Percentiles rank a stretch among this genome's conserved stretches.
Conservation (phyloP, 2,888 invertebrate genomes). For the Idaea dimidiata region DNA sequence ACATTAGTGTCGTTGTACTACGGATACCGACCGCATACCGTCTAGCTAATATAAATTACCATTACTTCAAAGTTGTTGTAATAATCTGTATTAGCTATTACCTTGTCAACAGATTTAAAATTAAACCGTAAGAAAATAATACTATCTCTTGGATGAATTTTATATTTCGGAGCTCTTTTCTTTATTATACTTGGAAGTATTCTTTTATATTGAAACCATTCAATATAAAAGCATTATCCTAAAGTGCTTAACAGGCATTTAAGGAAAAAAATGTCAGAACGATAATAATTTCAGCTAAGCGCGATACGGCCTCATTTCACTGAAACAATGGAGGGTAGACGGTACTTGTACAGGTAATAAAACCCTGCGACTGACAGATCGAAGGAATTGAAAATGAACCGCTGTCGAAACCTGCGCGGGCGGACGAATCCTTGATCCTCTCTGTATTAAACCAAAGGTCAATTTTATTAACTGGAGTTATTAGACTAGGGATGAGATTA, state of each 20-base stretch:
- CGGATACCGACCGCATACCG: too few relatives aligned
- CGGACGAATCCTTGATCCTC: background rate
- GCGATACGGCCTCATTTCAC: conserved; percentile 19
- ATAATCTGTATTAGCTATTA: too few relatives aligned
- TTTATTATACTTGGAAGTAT: background rate
- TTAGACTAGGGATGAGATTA: background rate
- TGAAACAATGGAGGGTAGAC: conserved; percentile 20
- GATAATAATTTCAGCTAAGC: conserved; percentile 21
- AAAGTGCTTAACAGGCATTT: conserved; percentile 11
- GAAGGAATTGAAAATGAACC: conserved; percentile 28
- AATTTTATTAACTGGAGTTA: background rate
- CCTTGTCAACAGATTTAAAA: background rate
- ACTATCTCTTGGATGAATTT: background rate
- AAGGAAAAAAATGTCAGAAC: conserved; percentile 15
- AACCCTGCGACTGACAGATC: conserved; percentile 29
- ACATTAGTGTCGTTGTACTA: too few relatives aligned
- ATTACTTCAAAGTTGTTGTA: too few relatives aligned
- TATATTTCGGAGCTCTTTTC: background rate
- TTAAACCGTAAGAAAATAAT: background rate
- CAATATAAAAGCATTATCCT: background rate
- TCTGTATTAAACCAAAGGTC: background rate
- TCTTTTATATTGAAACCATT: background rate
- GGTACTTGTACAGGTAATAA: conserved; percentile 27
- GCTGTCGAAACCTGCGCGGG: conserved; percentile 21
- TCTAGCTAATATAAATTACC: too few relatives aligned